Evolutionary conservation across 1,140 invertebrate species (phyloP).

Genomic region (Cryptotermes secundus): DNA sequence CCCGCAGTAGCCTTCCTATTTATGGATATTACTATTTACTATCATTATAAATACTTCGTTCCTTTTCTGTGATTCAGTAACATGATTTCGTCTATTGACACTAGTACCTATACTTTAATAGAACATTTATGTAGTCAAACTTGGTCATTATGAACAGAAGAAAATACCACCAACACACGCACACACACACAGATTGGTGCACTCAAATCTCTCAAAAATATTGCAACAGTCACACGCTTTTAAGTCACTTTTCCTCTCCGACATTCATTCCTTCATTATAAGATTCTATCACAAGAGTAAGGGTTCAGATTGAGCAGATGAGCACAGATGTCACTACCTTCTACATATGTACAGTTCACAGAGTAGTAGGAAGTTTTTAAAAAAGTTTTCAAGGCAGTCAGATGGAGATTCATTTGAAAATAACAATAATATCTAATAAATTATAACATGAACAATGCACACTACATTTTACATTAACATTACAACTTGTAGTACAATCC

Average conservation of each 20-base stretch:
- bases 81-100: neutral
- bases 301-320: neutral
- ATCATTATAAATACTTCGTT: neutral
- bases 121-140: neutral
- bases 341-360: conserved; percentile 1
- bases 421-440: neutral
- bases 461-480: neutral
- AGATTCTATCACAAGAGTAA: neutral
- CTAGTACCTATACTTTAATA: neutral
- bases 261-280: neutral
- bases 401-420: conserved; percentile 19
- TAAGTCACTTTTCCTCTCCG: neutral
- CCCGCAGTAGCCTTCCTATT: neutral
- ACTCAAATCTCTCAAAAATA: neutral
- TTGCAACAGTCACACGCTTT: neutral
- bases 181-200: neutral
- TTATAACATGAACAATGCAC: neutral
- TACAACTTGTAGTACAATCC: neutral
- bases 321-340: neutral
- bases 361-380: conserved; percentile 14
- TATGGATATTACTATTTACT: neutral
- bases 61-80: neutral
- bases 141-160: neutral
- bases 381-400: conserved; percentile 12
- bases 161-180: neutral